Percentiles rank a stretch among this genome's conserved stretches.
phyloP scores from a whole-genome alignment of 1,140 invertebrate species.

The Drosophila tsacasi region DNA sequence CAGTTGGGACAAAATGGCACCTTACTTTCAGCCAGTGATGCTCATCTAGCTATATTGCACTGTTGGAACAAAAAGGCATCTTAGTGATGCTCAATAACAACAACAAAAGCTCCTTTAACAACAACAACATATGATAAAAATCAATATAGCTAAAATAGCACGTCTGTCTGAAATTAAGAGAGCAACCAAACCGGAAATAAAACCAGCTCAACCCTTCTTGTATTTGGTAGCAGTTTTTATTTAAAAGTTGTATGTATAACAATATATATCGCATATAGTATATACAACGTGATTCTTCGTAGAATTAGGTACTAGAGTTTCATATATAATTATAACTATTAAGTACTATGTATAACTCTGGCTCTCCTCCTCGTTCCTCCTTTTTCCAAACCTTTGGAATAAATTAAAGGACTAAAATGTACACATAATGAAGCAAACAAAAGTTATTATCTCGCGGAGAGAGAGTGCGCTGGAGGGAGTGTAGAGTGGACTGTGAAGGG shows the following conservation, averaged over 20 bases:
- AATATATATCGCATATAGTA: slow-evolving; percentile 69
- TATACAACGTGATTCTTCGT: slow-evolving; percentile 73
- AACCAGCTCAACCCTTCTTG: neutral
- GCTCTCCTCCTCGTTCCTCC: slow-evolving; percentile 13
- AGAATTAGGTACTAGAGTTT: slow-evolving; percentile 78
- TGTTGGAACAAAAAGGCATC: too few species aligned
- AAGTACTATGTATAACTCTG: slow-evolving; percentile 70
- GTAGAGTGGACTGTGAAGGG: slow-evolving; percentile 1
- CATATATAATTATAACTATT: slow-evolving; percentile 74
- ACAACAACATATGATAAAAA: too few species aligned
- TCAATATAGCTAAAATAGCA: too few species aligned
- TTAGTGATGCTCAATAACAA: too few species aligned
- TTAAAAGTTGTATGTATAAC: slow-evolving; percentile 67
- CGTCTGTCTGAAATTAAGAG: too few species aligned
- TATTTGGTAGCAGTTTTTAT: slow-evolving; percentile 82
- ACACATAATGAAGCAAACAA: slow-evolving; percentile 74
- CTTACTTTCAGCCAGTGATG: too few species aligned
- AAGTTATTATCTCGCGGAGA: slow-evolving; percentile 15
- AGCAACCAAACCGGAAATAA: too few species aligned
- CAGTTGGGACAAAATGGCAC: too few species aligned
- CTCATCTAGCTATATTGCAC: too few species aligned
- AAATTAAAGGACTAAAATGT: slow-evolving; percentile 43
- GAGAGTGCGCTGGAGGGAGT: slow-evolving; percentile 3
- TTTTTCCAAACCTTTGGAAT: slow-evolving; percentile 51
- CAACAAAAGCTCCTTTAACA: too few species aligned